Percentiles rank a stretch among this genome's conserved stretches.
phyloP scores from a whole-genome alignment of 2,113 vertebrate genomes.

The Hyperoodon ampullatus region DNA sequence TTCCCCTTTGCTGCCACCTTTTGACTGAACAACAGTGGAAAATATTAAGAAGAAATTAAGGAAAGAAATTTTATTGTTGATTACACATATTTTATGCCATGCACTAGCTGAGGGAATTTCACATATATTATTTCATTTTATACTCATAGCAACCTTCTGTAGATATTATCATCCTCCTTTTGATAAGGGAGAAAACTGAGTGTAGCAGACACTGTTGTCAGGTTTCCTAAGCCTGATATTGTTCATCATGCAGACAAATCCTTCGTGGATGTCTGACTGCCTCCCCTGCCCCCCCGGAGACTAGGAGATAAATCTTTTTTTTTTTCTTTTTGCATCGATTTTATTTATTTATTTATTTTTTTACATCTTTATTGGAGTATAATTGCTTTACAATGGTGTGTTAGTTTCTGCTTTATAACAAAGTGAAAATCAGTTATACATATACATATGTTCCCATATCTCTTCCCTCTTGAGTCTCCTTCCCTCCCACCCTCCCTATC shows the following conservation, averaged over 20 bases:
- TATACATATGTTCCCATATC: too few species aligned
- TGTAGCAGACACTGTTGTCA: not conserved
- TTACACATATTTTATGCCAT: not conserved
- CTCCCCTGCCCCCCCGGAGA: not conserved
- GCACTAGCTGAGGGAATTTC: not conserved
- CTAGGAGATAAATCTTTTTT: not conserved
- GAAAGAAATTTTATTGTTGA: not conserved
- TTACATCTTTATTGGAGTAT: too few species aligned
- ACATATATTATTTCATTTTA: not conserved
- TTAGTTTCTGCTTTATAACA: too few species aligned
- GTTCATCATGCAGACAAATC: not conserved
- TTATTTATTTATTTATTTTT: too few species aligned
- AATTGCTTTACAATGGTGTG: too few species aligned
- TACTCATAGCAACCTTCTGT: not conserved
- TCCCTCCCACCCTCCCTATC: too few species aligned
- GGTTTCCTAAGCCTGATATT: not conserved
- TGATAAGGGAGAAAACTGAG: not conserved
- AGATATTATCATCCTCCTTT: not conserved
- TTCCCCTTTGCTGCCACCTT: conserved; percentile 39
- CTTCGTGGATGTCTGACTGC: not conserved
- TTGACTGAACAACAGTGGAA: not conserved
- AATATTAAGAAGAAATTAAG: not conserved
- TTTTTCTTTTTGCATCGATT: too few species aligned
- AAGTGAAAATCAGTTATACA: too few species aligned
- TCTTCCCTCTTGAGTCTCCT: too few species aligned